These are phyloP conservation scores for Tenebrio molitor DNA, from an alignment of 1,140 invertebrate genomes.

Conservation along the genomic window DNA sequence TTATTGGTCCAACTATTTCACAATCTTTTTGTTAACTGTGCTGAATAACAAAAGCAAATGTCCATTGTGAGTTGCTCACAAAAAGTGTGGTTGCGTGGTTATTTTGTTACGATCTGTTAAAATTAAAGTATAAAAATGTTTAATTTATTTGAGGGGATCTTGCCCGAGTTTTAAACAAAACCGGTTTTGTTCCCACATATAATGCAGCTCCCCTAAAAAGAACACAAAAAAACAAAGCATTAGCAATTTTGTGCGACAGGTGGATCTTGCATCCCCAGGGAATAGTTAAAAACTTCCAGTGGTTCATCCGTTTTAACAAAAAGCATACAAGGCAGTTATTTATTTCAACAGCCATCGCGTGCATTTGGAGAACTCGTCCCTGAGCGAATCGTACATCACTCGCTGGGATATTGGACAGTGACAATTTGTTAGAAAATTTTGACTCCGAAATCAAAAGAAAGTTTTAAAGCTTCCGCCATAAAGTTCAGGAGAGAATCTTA, in stretches of 20 bases:
- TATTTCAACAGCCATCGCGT: constrained; percentile 10
- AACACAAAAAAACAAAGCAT: background rate
- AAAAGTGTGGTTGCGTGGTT: no score
- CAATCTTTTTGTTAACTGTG: no score
- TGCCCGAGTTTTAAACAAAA: no score
- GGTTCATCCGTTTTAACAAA: constrained; percentile 15
- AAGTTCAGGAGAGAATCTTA: background rate
- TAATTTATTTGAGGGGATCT: background rate
- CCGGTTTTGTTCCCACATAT: no score
- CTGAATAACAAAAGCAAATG: no score
- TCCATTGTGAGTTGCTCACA: no score
- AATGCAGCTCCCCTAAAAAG: no score
- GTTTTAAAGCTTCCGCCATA: background rate
- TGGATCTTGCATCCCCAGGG: background rate
- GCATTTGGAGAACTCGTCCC: constrained; percentile 3
- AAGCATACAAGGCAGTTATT: constrained; percentile 22
- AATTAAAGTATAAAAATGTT: background rate
- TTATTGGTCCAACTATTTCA: no score
- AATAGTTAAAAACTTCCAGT: constrained; percentile 23
- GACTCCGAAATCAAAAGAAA: constrained; percentile 7
- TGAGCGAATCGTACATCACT: background rate
- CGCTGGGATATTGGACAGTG: background rate
- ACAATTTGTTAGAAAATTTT: constrained; percentile 3
- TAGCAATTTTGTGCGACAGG: constrained; percentile 21
- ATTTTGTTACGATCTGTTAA: no score